Percentiles rank a stretch among this genome's conserved stretches.
Evolutionary conservation across 2,888 invertebrate genomes (phyloP).

Genomic region (Muscina levida): DNA sequence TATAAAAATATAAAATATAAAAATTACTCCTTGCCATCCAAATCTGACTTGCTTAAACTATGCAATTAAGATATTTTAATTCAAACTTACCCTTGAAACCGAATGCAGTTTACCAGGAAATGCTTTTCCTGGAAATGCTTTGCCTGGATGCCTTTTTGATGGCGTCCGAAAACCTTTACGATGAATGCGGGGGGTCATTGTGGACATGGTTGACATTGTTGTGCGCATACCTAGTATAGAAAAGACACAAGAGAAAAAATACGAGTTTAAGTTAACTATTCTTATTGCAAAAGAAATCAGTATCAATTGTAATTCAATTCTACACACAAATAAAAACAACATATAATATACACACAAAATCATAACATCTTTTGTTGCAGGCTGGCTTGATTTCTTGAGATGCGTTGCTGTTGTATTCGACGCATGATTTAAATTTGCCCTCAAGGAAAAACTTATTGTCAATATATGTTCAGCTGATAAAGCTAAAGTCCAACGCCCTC

Average conservation of each 20-base stretch:
- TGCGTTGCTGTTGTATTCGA: constrained; percentile 39
- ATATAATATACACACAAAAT: neutral
- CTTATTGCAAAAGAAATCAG: constrained; percentile 15
- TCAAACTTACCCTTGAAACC: constrained; percentile 81
- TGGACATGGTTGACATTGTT: constrained; percentile 86
- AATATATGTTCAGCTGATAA: constrained; percentile 59
- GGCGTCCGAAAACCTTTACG: constrained; percentile 85
- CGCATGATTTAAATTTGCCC: constrained; percentile 62
- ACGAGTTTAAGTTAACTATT: neutral
- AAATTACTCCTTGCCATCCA: no score
- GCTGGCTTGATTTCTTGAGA: neutral
- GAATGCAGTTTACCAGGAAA: constrained; percentile 79
- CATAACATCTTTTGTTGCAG: constrained; percentile 17
- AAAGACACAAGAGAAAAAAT: constrained; percentile 34
- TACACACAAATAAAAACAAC: constrained; percentile 42
- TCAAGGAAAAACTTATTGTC: constrained; percentile 48
- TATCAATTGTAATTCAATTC: constrained; percentile 34
- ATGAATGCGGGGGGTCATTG: constrained; percentile 85
- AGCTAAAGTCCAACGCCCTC: constrained; percentile 67
- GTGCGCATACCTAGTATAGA: constrained; percentile 84
- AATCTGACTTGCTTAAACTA: no score
- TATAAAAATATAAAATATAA: no score
- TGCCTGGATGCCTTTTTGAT: constrained; percentile 82
- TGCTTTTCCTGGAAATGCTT: constrained; percentile 80
- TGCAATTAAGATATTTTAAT: no score